Base-by-base conservation (phyloP, 2,113 vertebrate genomes). In the Coryphaenoides rupestris region DNA sequence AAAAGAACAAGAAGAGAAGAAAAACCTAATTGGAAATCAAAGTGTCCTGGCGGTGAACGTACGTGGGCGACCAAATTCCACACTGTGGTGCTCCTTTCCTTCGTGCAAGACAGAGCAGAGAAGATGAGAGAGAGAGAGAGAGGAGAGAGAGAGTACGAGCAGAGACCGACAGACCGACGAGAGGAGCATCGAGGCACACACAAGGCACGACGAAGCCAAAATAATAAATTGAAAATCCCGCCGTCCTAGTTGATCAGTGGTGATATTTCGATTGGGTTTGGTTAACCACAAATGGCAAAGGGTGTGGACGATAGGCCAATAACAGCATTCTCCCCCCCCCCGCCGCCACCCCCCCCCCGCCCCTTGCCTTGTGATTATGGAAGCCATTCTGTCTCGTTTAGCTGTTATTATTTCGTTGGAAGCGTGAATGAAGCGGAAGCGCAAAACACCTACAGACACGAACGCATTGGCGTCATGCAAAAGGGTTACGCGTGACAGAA, bases 11-110 rank as follows among this genome's bases (percentile, higher is more conserved):
- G 83, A 88, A 33, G 47, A 49, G 16, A 85, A 86, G 24, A 89
- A 90, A 81, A 86, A 88, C n/a, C 87, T 90, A 89, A 90, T 89
- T 90, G 86, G 87, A 7, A 90, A 90, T 91, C 87, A 66, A 89
- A 91, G 86, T 89, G 84, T 89, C 87, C 80, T 84, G 83, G 86
- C 78, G 80, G 56, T 47, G n/a, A n/a, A n/a, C n/a, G n/a, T 81
- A 82, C 66, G 86, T 88, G 86, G 90, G 88, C 71, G 85, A 85
- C 80, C 65, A 70, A 73, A 90, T 89, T 89, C 86, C 76, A 52
- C 78, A 77, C 78, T 82, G 78, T 61, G 69, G n/a, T 80, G 79
- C 86, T 89, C 78, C 81, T 87, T 89, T 89, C 88, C 81, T 84
- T 82, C 64, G 82, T 69, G 65, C 73, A 73, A 63, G 47, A n/a